A percentile compares a stretch with the other conserved stretches of the same genome.
phyloP scores from a whole-genome alignment of 1,140 invertebrate genomes.

The Drosophila ficusphila region DNA sequence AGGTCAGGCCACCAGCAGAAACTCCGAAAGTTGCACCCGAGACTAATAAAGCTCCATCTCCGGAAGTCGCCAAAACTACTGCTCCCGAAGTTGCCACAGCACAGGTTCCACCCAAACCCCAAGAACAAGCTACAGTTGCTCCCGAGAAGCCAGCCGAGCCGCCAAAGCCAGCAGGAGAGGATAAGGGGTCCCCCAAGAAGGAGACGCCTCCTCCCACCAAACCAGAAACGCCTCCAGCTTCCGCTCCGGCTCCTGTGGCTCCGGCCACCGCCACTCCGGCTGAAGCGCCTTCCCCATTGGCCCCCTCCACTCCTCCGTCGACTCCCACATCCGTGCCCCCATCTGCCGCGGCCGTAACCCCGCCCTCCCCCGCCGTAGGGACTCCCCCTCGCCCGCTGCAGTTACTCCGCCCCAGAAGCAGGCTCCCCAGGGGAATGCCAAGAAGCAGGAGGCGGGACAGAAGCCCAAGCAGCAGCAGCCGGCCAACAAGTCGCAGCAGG shows the following conservation, averaged over 20 bases:
- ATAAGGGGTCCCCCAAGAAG: neutral
- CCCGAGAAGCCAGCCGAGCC: neutral
- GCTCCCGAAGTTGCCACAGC: neutral
- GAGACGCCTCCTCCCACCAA: neutral
- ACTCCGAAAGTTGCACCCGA: neutral
- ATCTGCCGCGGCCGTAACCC: slow-evolving; percentile 22
- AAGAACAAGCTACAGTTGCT: neutral
- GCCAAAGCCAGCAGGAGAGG: neutral
- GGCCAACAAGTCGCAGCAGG: slow-evolving; percentile 27
- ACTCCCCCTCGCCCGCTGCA: slow-evolving; percentile 10
- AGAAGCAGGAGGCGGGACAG: slow-evolving; percentile 47
- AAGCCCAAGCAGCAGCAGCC: slow-evolving; percentile 45
- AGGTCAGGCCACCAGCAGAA: neutral
- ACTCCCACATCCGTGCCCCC: slow-evolving; percentile 22
- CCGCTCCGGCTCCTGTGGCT: slow-evolving; percentile 2
- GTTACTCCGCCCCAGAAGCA: slow-evolving; percentile 20
- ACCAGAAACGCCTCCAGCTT: slow-evolving; percentile 8
- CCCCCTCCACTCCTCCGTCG: slow-evolving; percentile 19
- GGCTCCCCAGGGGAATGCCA: slow-evolving; percentile 10
- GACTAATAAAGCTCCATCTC: neutral
- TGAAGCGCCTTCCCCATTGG: slow-evolving; percentile 4
- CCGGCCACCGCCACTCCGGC: neutral
- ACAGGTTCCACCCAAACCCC: neutral
- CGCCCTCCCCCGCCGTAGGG: slow-evolving; percentile 18
- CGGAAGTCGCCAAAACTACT: neutral